Evolutionary conservation across 2,797 vertebrate genomes (phyloP).

Genomic region (Acanthis flammea): DNA sequence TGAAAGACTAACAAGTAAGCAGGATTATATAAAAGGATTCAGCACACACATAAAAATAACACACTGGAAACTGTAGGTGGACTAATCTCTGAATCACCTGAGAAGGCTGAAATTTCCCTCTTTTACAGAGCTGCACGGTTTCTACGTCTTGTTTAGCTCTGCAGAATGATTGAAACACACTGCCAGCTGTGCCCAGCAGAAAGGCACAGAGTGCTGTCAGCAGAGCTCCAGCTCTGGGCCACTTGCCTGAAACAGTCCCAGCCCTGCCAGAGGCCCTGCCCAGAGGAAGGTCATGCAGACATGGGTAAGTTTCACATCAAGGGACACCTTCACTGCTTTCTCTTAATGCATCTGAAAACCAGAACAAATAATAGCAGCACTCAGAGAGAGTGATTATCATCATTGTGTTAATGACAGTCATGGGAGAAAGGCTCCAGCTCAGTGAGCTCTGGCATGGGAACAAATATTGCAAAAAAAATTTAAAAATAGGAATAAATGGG

Average conservation of each 20-base stretch:
- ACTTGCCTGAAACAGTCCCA: background rate
- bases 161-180: background rate
- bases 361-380: background rate
- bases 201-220: background rate
- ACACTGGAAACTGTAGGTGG: background rate
- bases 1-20: background rate
- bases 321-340: background rate
- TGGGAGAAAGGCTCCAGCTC: background rate
- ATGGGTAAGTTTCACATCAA: background rate
- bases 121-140: fast-evolving
- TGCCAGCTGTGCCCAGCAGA: background rate
- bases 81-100: background rate
- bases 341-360: background rate
- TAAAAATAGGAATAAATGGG: background rate
- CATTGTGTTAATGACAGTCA: background rate
- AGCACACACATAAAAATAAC: background rate
- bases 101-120: background rate
- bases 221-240: background rate
- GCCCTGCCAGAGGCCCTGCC: background rate
- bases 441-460: background rate
- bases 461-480: background rate
- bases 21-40: background rate
- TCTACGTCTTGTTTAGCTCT: background rate
- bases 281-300: background rate
- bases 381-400: background rate